Base-by-base conservation (phyloP, 2,797 vertebrate species). In the Cetoscarus ocellatus region DNA sequence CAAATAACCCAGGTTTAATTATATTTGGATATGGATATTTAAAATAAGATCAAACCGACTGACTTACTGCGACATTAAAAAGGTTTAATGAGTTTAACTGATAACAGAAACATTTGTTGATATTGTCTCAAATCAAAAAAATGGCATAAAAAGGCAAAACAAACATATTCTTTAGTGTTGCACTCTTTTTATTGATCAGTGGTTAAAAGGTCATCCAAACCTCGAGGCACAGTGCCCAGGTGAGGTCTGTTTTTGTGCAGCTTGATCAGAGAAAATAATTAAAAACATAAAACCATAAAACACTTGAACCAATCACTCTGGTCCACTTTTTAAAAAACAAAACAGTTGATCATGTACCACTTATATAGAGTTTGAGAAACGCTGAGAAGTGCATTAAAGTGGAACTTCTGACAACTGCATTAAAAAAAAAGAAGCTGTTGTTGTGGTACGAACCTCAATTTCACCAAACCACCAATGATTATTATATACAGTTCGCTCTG, bases 181-280 rank as follows among this genome's bases (percentile, higher is more conserved):
- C 92, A 94, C 91, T 92, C 84, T 49, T 88, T 95, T 95, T 95
- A 96, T 95, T 91, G 88, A 94, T 95, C 94, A 95, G 94, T 96
- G 95, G 94, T 95, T 95, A 94, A 84, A 84, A 94, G 84, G 67
- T 93, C 88, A 90, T 89, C 70, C 79, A 92, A 79, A 92, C 80
- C 91, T 91, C 85, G 50, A 83, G 85, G 86, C 82, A 77, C 87
- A 86, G 64, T 45, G 73, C 79, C 79, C 36, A 15, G 61, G 14
- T 48, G 82, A 93, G 91, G 94, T 91, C 67, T 1, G 79, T 83
- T 84, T 27, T 87, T 94, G 94, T 94, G 94, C 94, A 94, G 94
- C 86, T 94, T 93, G 77, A 94, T 94, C 88, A 88, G 79, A 88
- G 79, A 82, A 86, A 90, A 91, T 88, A 90, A 86, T 91, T 88